phyloP scores from a whole-genome alignment of 2,888 invertebrate species.

The Rhaphigaster nebulosa region DNA sequence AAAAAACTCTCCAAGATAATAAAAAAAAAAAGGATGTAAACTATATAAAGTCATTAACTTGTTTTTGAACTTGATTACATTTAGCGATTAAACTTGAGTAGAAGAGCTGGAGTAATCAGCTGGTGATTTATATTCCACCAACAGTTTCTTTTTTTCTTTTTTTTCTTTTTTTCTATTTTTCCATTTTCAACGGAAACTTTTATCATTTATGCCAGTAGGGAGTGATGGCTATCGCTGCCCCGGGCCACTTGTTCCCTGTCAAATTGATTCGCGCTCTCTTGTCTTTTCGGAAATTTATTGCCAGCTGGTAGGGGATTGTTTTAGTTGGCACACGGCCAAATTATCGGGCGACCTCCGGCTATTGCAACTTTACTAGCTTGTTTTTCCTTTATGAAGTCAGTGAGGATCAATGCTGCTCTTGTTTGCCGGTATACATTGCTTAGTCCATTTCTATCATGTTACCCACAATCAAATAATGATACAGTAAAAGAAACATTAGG shows the following conservation, averaged over 20 bases:
- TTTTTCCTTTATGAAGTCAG: conserved; percentile 30
- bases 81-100: neutral
- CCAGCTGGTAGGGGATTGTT: neutral
- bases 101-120: neutral
- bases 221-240: neutral
- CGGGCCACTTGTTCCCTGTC: conserved; percentile 8
- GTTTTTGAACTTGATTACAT: neutral
- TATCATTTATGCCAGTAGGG: neutral
- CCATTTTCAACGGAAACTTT: conserved; percentile 8
- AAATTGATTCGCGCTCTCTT: conserved; percentile 4
- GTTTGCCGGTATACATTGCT: neutral
- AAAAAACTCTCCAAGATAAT: neutral
- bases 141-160: neutral
- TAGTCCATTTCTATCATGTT: no score
- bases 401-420: neutral
- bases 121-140: neutral
- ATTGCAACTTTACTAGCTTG: neutral
- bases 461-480: no score
- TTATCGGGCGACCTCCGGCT: neutral
- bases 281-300: conserved; percentile 10
- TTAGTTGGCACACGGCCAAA: conserved; percentile 17
- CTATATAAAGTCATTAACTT: neutral
- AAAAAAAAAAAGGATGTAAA: neutral
- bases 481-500: no score
- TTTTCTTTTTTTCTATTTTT: neutral